Conservation (phyloP, 2,888 invertebrate genomes). For the Tipula confusa region DNA sequence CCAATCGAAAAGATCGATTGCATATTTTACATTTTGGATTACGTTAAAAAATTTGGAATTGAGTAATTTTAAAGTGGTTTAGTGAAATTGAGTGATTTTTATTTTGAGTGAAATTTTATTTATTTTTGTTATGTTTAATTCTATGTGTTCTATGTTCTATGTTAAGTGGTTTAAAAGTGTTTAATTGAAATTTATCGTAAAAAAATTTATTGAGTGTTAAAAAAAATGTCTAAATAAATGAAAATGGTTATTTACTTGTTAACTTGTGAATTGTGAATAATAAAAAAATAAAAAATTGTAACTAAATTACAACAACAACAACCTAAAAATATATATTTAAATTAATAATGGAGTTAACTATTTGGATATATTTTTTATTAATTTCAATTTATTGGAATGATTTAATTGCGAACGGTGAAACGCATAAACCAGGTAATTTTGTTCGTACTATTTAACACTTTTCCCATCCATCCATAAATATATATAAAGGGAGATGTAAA, state of each 20-base stretch:
- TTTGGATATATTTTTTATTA: slow-evolving; percentile 14
- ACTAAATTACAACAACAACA: no score
- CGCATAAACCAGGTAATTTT: slow-evolving; percentile 26
- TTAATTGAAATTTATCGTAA: not conserved
- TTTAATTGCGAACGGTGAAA: not conserved
- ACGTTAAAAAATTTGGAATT: slow-evolving; percentile 15
- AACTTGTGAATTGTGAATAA: slow-evolving; percentile 20
- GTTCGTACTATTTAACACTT: not conserved
- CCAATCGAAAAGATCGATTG: not conserved
- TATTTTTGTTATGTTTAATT: no score
- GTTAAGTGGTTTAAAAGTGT: not conserved
- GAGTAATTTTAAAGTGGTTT: slow-evolving; percentile 6
- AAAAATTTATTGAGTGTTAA: not conserved
- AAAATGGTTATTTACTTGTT: not conserved
- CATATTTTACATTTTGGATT: not conserved
- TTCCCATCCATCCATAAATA: not conserved
- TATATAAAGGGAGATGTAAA: no score
- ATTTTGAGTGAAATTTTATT: no score
- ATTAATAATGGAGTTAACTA: slow-evolving; percentile 3
- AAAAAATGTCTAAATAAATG: not conserved
- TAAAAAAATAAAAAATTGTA: no score
- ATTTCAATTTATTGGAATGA: not conserved
- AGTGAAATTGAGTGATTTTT: not conserved
- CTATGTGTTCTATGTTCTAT: no score
- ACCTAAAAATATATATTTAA: no score